These are phyloP conservation scores for Mycteria americana DNA, from an alignment of 2,797 vertebrate species.

Conservation along the genomic window DNA sequence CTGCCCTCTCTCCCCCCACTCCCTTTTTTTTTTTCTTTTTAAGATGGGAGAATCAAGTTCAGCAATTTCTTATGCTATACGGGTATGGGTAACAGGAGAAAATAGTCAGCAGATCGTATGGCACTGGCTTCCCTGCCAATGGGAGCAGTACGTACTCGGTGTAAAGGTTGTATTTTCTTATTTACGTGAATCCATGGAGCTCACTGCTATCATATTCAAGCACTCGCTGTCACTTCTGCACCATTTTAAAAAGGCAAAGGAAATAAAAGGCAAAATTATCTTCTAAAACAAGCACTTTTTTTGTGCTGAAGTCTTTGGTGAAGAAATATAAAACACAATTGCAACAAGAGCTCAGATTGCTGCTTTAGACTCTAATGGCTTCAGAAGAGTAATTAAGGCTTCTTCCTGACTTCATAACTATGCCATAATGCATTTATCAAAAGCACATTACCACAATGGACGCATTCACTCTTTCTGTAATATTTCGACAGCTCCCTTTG, in stretches of 20 bases:
- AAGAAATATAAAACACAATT: slow-evolving; percentile 32
- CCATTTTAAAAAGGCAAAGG: neutral
- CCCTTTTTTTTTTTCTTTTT: neutral
- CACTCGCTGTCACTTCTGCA: neutral
- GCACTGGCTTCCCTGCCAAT: neutral
- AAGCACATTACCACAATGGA: slow-evolving; percentile 46
- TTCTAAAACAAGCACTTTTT: slow-evolving; percentile 24
- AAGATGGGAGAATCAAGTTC: neutral
- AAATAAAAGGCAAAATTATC: slow-evolving; percentile 16
- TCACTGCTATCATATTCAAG: neutral
- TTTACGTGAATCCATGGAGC: neutral
- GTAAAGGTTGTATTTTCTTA: neutral
- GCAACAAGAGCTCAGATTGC: slow-evolving; percentile 22
- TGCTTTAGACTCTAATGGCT: slow-evolving; percentile 58
- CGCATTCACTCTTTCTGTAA: slow-evolving; percentile 12
- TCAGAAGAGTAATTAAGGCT: slow-evolving; percentile 60
- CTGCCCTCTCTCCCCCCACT: neutral
- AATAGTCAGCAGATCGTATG: neutral
- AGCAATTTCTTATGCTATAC: neutral
- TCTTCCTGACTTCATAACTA: slow-evolving; percentile 48
- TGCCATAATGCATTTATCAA: slow-evolving; percentile 57
- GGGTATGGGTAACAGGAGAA: neutral
- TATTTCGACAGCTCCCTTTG: slow-evolving; percentile 36
- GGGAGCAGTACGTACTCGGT: rapidly evolving
- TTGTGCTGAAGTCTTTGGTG: neutral